Percentiles rank a stretch among this genome's conserved stretches.
These are phyloP conservation scores for Zosterops borbonicus DNA, from an alignment of 2,113 vertebrate genomes.

Conservation along the genomic window DNA sequence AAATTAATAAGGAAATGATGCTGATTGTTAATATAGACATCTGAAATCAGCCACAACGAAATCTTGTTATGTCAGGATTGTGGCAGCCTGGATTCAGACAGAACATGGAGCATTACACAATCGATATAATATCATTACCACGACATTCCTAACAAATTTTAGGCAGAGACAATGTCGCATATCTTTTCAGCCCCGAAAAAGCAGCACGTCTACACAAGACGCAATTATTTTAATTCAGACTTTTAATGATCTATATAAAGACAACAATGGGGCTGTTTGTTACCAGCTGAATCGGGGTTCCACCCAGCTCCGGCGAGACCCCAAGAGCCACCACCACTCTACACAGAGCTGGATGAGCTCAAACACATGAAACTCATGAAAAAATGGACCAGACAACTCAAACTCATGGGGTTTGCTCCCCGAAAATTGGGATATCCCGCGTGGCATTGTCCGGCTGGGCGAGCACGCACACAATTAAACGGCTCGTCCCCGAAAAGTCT, in stretches of 20 bases:
- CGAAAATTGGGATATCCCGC: accelerated
- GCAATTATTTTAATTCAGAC: constrained; percentile 27
- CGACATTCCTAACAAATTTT: constrained; percentile 18
- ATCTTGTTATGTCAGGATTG: not conserved
- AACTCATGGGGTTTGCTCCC: accelerated
- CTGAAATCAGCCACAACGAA: constrained; percentile 40
- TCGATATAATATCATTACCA: not conserved
- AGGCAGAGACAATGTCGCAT: not conserved
- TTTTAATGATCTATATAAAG: not conserved
- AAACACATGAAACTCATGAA: accelerated
- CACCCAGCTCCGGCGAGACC: not conserved
- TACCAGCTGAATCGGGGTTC: not conserved
- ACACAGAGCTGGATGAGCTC: accelerated
- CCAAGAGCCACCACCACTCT: not conserved
- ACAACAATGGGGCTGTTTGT: constrained; percentile 34
- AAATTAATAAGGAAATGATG: constrained; percentile 53
- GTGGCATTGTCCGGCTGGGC: not conserved
- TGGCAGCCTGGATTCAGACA: not conserved
- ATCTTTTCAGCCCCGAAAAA: constrained; percentile 2
- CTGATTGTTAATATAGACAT: constrained; percentile 36
- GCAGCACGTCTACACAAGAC: not conserved
- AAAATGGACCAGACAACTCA: accelerated
- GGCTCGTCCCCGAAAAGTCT: not conserved
- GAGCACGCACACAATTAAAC: not conserved
- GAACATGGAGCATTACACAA: not conserved